Conservation (phyloP, 2,888 invertebrate genomes). For the Trachelus troglodyta region DNA sequence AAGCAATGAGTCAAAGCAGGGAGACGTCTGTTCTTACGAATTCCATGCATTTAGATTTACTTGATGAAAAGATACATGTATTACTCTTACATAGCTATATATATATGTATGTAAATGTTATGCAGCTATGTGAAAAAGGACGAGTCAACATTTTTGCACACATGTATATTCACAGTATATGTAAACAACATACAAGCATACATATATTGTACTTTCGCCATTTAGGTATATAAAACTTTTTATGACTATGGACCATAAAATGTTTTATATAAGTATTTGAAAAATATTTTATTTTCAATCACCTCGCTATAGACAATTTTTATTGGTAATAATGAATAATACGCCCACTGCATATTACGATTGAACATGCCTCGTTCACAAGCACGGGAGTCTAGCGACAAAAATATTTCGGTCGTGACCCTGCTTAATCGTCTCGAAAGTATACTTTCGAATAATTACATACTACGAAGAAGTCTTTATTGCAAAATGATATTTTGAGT, state of each 20-base stretch:
- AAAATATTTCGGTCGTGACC: background rate
- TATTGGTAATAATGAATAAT: background rate
- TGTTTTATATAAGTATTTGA: background rate
- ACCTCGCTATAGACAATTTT: background rate
- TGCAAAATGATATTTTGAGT: background rate
- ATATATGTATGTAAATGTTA: conserved; percentile 20
- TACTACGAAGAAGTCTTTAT: background rate
- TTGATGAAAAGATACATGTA: background rate
- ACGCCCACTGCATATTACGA: background rate
- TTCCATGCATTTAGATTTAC: background rate
- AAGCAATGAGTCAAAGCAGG: background rate
- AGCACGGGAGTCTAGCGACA: background rate
- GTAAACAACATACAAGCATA: background rate
- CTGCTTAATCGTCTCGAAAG: background rate
- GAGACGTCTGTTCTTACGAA: background rate
- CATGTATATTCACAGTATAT: too few species aligned
- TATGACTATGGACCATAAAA: background rate
- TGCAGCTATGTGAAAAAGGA: conserved; percentile 18
- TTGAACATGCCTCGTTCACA: background rate
- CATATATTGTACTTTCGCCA: background rate
- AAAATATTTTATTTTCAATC: background rate
- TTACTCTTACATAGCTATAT: background rate
- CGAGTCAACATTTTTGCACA: background rate
- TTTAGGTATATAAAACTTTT: background rate
- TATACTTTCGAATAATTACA: background rate